Evolutionary conservation across 2,797 vertebrate genomes (phyloP), one percentile per base, ranked within the genome.

Genomic region (Bryconaethiops microstoma): DNA sequence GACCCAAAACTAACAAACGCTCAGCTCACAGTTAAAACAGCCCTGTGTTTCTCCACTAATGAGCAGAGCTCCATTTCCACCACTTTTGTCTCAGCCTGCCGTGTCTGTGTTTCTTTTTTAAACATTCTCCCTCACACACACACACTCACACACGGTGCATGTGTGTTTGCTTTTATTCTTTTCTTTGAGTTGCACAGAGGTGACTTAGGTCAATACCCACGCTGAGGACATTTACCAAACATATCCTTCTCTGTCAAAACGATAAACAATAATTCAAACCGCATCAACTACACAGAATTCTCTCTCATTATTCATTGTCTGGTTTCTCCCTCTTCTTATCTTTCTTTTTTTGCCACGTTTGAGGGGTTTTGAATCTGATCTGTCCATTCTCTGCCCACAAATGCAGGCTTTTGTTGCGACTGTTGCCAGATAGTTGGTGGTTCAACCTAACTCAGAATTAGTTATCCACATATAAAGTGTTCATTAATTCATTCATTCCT

Each of bases 1-100:
- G 88, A 88, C 89, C 86, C 86, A 89, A 92, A 91, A 89, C 83
- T 86, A 92, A 91, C 91, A 90, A 73, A n/a, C 70, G 55, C 1
- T 77, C n/a, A 19, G 84, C 52, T 12, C 78, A 2, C 55, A 85
- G 84, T 76, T 84, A 71, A 50, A 80, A 78, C 84, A 78, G 72
- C 57, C 25, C 64, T 62, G 40, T 14, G 16, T 23, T 59, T 50
- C 25, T 83, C 50, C 23, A 13, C 68, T 77, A 81, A 86, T 74
- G 79, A 81, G 79, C n/a, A 62, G 63, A 42, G 25, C 23, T 67
- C 29, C 63, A 16, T 68, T 77, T 85, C 72, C 78, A 67, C 10
- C 23, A 40, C 59, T 55, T 80, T 76, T 63, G 74, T 75, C 72
- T 55, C 14, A 21, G 19, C 13, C 40, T 40, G 19, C 40, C 52